Percentiles rank a stretch among this genome's conserved stretches.
These are phyloP conservation scores for Protosalanx chinensis DNA, from an alignment of 2,797 vertebrate species.

Conservation along the genomic window DNA sequence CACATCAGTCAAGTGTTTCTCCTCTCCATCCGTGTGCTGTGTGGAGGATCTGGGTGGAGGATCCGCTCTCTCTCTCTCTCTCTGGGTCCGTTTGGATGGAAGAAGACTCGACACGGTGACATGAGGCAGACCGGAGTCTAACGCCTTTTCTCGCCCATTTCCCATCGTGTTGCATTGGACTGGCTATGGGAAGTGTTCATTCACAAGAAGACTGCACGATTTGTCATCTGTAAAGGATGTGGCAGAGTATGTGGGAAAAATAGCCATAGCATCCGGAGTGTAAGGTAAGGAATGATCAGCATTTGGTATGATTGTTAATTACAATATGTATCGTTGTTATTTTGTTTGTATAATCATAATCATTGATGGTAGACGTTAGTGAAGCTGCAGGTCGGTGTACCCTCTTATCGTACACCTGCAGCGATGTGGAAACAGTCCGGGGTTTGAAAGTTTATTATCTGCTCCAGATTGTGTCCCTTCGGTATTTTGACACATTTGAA, in stretches of 20 bases:
- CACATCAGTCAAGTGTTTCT: conserved; percentile 33
- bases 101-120: conserved; percentile 63
- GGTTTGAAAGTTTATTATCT: conserved; percentile 63
- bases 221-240: conserved; percentile 79
- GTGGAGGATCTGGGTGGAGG: conserved; percentile 41
- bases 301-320: conserved; percentile 17
- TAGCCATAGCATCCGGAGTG: conserved; percentile 97
- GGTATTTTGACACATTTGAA: background rate
- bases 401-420: conserved; percentile 6
- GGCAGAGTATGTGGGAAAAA: conserved; percentile 92
- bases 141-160: conserved; percentile 72
- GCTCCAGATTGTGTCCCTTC: conserved; percentile 28
- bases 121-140: conserved; percentile 74
- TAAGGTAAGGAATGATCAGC: conserved; percentile 81
- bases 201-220: conserved; percentile 80
- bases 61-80: conserved; percentile 43
- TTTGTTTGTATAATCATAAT: background rate
- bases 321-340: conserved; percentile 21
- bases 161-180: conserved; percentile 85
- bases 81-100: conserved; percentile 65
- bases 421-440: conserved; percentile 32
- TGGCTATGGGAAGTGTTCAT: conserved; percentile 90
- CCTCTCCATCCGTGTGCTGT: conserved; percentile 56
- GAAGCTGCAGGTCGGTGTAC: background rate
- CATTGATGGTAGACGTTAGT: background rate